Evolutionary conservation across 2,888 invertebrate genomes (phyloP), one percentile per base, ranked within the genome.

Genomic region (Lamellibrachia satsuma): DNA sequence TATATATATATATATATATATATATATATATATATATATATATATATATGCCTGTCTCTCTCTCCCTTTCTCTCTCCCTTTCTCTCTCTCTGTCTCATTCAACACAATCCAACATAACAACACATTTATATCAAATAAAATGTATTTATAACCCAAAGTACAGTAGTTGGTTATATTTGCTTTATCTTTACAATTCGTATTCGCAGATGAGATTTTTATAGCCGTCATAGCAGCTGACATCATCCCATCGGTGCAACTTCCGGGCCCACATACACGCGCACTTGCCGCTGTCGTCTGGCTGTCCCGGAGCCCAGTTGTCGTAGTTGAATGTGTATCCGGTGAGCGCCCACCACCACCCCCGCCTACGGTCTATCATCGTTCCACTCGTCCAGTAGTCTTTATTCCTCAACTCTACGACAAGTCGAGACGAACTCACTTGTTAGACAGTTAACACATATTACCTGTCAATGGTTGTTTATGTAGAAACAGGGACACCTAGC

Each of bases 251-350:
- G 75, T 75, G 22, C 75, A 75, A 75, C 22, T 75, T 75, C 75
- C 75, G 75, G 75, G 75, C 75, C 75, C 75, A 75, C 22, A 75
- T 2, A 75, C 75, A 75, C n/a, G 75, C 22, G 75, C 75, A 75
- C 75, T 75, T 75, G 75, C 75, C 75, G 75, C 75, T 75, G 75
- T 75, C 75, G 22, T 75, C 75, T 6, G 75, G 75, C 75, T 75
- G 75, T 75, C 75, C 75, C n/a, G 75, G 75, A 22, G 75, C 75
- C 75, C 75, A 75, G 75, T 75, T 75, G 22, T 75, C 75, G n/a
- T 75, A 75, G 15, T n/a, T n/a, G 75, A 75, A 75, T n/a, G 75
- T 75, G 75, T 75, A 15, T 75, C 75, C 75, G 22, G 75, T 75
- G 75, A 75, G 75, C 15, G 75, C 75, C 75, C 75, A 75, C 75